These are phyloP conservation scores for Pongo abelii DNA, from an alignment of 2,113 vertebrate genomes.

Conservation along the genomic window DNA sequence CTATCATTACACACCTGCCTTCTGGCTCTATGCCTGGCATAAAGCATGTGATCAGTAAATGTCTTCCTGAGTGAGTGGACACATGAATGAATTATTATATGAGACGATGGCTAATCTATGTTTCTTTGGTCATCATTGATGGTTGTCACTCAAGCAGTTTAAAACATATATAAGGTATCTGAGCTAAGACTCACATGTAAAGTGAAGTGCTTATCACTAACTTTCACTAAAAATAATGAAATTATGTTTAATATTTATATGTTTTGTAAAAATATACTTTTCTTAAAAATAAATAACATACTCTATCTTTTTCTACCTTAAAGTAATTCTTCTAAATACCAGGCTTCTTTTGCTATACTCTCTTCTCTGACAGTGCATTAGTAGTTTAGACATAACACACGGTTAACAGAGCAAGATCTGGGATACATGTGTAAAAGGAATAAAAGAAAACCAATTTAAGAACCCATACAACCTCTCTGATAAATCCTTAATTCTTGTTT, in stretches of 20 bases:
- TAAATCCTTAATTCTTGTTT: constrained; percentile 36
- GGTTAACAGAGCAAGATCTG: background rate
- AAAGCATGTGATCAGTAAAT: background rate
- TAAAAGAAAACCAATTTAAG: background rate
- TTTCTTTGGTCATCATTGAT: background rate
- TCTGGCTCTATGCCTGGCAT: background rate
- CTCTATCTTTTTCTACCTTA: background rate
- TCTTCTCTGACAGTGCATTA: background rate
- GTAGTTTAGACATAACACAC: background rate
- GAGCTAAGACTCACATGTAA: background rate
- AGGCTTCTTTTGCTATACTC: background rate
- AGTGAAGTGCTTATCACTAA: background rate
- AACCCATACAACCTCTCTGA: background rate
- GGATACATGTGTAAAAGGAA: background rate
- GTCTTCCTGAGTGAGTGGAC: background rate
- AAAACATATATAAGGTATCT: background rate
- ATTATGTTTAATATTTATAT: background rate
- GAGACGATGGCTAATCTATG: background rate
- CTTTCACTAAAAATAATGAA: background rate
- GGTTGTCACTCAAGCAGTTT: background rate
- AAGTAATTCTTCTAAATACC: background rate
- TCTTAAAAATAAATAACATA: background rate
- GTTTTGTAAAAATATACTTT: background rate
- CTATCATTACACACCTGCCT: background rate
- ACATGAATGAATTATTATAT: background rate